Conservation (phyloP, 2,888 invertebrate genomes). For the Synergus laeviventris region DNA sequence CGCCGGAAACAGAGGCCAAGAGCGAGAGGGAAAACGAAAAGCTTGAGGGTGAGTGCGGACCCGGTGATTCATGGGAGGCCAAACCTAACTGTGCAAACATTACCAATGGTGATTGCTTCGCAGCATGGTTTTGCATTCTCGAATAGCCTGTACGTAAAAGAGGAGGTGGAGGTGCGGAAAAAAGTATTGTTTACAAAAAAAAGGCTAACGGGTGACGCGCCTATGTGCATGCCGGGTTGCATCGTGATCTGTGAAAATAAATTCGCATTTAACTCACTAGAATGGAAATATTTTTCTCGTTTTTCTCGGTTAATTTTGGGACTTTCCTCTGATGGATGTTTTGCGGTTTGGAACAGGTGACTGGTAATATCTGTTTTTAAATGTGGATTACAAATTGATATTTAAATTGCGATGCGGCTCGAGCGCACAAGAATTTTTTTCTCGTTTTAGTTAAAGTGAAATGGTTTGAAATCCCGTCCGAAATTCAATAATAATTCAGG, state of each 20-base stretch:
- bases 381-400: background rate
- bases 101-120: conserved; percentile 68
- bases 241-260: conserved; percentile 37
- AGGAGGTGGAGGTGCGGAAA: conserved; percentile 50
- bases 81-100: conserved; percentile 67
- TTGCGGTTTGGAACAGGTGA: background rate
- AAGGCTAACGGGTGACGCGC: conserved; percentile 30
- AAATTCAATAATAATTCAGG: background rate
- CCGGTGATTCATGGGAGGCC: conserved; percentile 49
- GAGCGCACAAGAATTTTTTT: background rate
- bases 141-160: conserved; percentile 11
- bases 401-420: background rate
- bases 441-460: background rate
- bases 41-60: conserved; percentile 14
- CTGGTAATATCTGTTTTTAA: background rate
- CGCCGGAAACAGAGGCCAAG: conserved; percentile 48
- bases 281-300: conserved; percentile 35
- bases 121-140: conserved; percentile 61
- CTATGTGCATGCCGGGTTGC: conserved; percentile 5
- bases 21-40: conserved; percentile 48
- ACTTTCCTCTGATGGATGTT: conserved; percentile 11
- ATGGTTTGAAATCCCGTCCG: too few relatives aligned
- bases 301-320: conserved; percentile 5
- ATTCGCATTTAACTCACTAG: conserved; percentile 32
- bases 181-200: conserved; percentile 59